These are phyloP conservation scores for Glaucopsyche alexis DNA, from an alignment of 2,888 invertebrate species.

Conservation along the genomic window DNA sequence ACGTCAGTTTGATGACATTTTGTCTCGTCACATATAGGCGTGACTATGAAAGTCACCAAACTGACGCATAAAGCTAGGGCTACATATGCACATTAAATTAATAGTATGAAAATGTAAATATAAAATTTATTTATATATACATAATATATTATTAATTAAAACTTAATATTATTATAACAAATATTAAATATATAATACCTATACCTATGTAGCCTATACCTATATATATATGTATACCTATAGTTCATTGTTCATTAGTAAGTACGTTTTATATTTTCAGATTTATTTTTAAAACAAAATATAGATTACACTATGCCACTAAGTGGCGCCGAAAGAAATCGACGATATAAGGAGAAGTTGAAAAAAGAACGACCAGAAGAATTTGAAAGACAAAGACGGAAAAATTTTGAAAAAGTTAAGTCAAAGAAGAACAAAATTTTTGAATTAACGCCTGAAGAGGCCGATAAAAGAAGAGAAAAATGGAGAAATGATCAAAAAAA, in stretches of 20 bases:
- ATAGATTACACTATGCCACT: neutral
- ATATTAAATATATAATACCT: neutral
- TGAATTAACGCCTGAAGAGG: neutral
- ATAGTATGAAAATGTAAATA: too few relatives aligned
- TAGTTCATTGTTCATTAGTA: neutral
- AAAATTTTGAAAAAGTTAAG: neutral
- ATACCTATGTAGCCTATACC: neutral
- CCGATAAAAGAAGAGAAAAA: neutral
- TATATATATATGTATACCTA: neutral
- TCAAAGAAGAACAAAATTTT: neutral
- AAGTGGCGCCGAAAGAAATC: neutral
- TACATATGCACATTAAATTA: too few relatives aligned
- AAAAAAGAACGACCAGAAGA: too few relatives aligned
- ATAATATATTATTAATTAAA: too few relatives aligned
- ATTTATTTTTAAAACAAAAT: neutral
- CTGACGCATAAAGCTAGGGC: too few relatives aligned
- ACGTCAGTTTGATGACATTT: too few relatives aligned
- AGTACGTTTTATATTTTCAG: constrained; percentile 2
- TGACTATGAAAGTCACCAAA: too few relatives aligned
- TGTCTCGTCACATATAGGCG: too few relatives aligned
- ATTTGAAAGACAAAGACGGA: too few relatives aligned
- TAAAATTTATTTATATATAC: too few relatives aligned
- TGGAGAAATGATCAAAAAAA: constrained; percentile 2
- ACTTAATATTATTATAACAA: too few relatives aligned
- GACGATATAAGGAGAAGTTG: neutral